phyloP scores from a whole-genome alignment of 2,797 vertebrate species.

The Bufotes viridis region DNA sequence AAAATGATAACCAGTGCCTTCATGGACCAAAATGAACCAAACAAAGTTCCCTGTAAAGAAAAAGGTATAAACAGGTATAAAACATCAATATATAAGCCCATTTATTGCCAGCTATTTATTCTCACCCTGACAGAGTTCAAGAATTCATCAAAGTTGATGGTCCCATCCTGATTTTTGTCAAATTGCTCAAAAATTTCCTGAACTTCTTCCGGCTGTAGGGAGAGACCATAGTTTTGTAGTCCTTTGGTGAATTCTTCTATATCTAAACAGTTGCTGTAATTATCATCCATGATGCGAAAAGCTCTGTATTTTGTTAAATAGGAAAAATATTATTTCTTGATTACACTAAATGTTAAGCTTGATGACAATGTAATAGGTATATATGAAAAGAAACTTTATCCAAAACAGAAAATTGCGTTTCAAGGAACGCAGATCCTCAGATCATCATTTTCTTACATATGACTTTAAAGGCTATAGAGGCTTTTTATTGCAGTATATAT shows the following conservation, averaged over 20 bases:
- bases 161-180: conserved; percentile 73
- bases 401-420: background rate
- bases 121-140: conserved; percentile 74
- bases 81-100: background rate
- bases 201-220: conserved; percentile 64
- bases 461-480: no score
- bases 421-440: no score
- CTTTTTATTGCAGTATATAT: no score
- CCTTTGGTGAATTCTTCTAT: conserved; percentile 72
- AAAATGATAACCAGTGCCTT: no score
- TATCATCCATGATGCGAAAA: conserved; percentile 75
- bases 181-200: conserved; percentile 69
- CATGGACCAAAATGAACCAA: no score
- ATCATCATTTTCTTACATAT: no score
- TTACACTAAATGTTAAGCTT: background rate
- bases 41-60: background rate
- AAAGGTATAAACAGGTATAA: background rate
- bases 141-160: conserved; percentile 77
- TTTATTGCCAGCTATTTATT: background rate
- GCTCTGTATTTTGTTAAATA: conserved; percentile 61
- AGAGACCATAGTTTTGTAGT: conserved; percentile 70
- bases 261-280: conserved; percentile 71
- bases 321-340: background rate
- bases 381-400: background rate
- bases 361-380: background rate